Evolutionary conservation across 2,797 vertebrate genomes (phyloP).

Genomic region (Tarsius wallacei): DNA sequence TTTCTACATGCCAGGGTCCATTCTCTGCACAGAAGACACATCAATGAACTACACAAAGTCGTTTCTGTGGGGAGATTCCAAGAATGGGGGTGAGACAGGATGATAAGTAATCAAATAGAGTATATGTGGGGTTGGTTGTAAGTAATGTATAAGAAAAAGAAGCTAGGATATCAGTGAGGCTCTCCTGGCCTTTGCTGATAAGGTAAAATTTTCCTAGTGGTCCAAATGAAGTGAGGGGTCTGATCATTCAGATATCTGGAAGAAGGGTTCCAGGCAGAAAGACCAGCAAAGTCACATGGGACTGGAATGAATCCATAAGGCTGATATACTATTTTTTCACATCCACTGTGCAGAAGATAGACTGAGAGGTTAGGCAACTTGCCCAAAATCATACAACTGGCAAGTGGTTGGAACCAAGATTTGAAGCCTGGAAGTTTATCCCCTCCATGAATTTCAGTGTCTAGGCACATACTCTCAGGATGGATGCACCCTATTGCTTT

Average conservation of each 20-base stretch:
- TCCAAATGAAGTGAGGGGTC: not conserved
- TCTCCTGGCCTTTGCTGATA: not conserved
- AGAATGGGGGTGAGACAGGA: not conserved
- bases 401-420: not conserved
- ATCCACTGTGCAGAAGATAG: not conserved
- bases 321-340: not conserved
- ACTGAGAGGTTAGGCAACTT: not conserved
- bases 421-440: not conserved
- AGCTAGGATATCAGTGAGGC: not conserved
- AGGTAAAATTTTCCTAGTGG: not conserved
- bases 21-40: not conserved
- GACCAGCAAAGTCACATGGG: not conserved
- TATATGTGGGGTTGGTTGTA: not conserved
- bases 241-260: not conserved
- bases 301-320: not conserved
- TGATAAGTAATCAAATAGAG: not conserved
- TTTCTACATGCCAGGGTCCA: not conserved
- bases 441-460: not conserved
- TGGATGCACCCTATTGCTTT: not conserved
- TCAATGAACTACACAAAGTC: not conserved
- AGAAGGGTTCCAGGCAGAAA: not conserved
- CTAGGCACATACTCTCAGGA: not conserved
- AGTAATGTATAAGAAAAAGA: not conserved
- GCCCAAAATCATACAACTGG: not conserved
- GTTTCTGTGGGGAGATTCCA: not conserved